Conservation (phyloP, 2,797 vertebrate species). For the Thalassophryne amazonica region DNA sequence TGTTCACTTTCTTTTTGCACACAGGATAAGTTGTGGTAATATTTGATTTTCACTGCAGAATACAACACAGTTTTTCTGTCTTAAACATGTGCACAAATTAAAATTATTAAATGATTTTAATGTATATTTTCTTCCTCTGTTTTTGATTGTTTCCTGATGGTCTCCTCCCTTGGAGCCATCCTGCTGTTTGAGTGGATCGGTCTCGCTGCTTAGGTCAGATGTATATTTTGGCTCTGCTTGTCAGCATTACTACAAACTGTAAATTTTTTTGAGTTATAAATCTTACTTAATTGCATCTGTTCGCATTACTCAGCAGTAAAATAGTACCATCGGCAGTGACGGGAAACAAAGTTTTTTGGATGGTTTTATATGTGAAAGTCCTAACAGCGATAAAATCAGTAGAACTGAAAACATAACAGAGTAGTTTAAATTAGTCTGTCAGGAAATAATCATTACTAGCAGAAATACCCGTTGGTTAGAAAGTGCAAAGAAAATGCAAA, state of each 20-base stretch:
- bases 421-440: neutral
- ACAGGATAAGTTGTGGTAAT: no score
- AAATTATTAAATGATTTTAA: neutral
- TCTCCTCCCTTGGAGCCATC: neutral
- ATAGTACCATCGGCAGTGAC: conserved; percentile 19
- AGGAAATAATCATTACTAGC: neutral
- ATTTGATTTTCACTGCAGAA: no score
- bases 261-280: conserved; percentile 58
- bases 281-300: conserved; percentile 63
- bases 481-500: no score
- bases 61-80: no score
- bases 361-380: conserved; percentile 10
- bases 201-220: conserved; percentile 41
- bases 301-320: conserved; percentile 17
- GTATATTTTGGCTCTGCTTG: conserved; percentile 38
- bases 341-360: conserved; percentile 10
- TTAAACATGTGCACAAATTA: no score
- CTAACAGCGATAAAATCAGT: neutral
- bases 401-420: neutral
- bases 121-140: neutral
- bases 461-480: no score
- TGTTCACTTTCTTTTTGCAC: no score
- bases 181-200: conserved; percentile 3
- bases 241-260: conserved; percentile 22
- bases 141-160: neutral